Base-by-base conservation (phyloP, 1,140 invertebrate genomes). In the Antheraea pernyi region DNA sequence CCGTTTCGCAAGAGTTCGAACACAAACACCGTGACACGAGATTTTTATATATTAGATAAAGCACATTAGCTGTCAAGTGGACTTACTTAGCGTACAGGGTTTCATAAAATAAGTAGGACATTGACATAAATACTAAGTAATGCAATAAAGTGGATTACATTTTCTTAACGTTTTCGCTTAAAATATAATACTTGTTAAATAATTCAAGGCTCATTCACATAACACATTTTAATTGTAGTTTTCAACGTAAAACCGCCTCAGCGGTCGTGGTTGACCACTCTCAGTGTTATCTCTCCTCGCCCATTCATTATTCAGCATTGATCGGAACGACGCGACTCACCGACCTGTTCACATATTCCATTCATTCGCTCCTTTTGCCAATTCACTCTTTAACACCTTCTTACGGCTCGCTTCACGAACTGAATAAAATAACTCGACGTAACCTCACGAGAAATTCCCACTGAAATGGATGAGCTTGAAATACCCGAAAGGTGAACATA, bases 351-450 rank as follows among this genome's bases (percentile, higher is more conserved):
- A 73, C 79, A 83, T 85, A 86, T 85, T 83, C 80, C 81, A 88
- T 89, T 84, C 78, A 86, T 85, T 81, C 79, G 78, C 71, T 83
- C 81, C 78, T 83, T 86, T 81, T 78, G 75, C 81, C 83, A 80
- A 85, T 87, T 89, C 84, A 85, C 85, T 89, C 83, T 86, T 88
- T 88, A 88, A 86, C 87, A 87, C 85, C 85, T 88, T 83, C 82
- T 84, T 84, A 88, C 78, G 77, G 74, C 68, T 80, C 79, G 81
- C 77, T 83, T 78, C 81, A 81, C 75, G 81, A 73, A 77, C 78
- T 89, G 85, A 89, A 89, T 89, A 89, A 89, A 87, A 85, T 87
- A 87, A 81, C 78, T 77, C 70, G 76, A 42, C 67, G 53, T 70
- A 77, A 79, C 76, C 84, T 80, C 79, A 78, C 75, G 81, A 80